Evolutionary conservation across 2,888 invertebrate species (phyloP).

Genomic region (Dione juno): DNA sequence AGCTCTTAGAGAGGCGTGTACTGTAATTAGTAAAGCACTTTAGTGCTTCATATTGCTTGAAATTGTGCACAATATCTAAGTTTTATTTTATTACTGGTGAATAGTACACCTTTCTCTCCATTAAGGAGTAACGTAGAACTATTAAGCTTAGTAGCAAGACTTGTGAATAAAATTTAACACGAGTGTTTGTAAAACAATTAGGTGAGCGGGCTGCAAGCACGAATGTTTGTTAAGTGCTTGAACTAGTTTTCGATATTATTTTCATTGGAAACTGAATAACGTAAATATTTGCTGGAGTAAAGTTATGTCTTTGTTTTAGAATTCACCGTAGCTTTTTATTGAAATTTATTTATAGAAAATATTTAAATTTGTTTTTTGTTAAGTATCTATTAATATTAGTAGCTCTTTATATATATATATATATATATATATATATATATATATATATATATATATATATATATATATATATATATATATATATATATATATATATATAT

Average conservation of each 20-base stretch:
- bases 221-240: slow-evolving; percentile 40
- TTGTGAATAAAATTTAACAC: slow-evolving; percentile 38
- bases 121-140: slow-evolving; percentile 32
- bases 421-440: too few species aligned
- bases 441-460: too few species aligned
- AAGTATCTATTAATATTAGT: too few species aligned
- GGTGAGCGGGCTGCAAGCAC: slow-evolving; percentile 32
- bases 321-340: slow-evolving; percentile 10
- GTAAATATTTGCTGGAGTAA: slow-evolving; percentile 25
- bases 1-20: slow-evolving; percentile 60
- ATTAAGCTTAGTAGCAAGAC: slow-evolving; percentile 34
- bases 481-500: too few species aligned
- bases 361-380: too few species aligned
- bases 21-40: slow-evolving; percentile 71
- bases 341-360: too few species aligned
- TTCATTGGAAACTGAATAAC: slow-evolving; percentile 27
- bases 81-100: slow-evolving; percentile 51
- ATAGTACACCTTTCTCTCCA: slow-evolving; percentile 45
- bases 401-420: too few species aligned
- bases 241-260: slow-evolving; percentile 42
- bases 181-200: slow-evolving; percentile 43
- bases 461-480: too few species aligned
- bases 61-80: slow-evolving; percentile 52
- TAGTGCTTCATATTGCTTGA: slow-evolving; percentile 51
- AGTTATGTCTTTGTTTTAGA: slow-evolving; percentile 11